Base-by-base conservation (phyloP, 1,140 invertebrate species). In the Hestina assimilis region DNA sequence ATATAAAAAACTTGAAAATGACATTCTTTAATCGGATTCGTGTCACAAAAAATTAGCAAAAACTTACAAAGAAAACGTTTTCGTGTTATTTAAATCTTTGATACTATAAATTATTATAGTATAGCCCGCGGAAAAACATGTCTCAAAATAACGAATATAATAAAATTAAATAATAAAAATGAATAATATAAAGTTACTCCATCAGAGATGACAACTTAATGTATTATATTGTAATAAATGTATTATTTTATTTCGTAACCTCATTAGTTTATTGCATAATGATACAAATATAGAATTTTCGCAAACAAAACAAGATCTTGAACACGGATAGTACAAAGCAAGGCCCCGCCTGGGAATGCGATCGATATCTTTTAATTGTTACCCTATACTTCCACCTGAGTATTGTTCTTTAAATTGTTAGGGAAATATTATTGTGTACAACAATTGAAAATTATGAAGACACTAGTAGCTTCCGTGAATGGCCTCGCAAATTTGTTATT, bases 321-420 rank as follows among this genome's bases (percentile, higher is more conserved):
- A 41, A 33, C 38, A 50, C 33, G 5, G 48, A 40, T 58, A 57
- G 15, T 14, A 58, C 31, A 42, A 50, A 50, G 38, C 48, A 58
- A 58, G 50, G 47, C 35, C 35, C 38, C 43, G 12, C 42, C 23
- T 63, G 54, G 35, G 60, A 58, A 56, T 29, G 8, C 9, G 60
- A 63, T 63, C 35, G 28, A 15, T 54, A 63, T 63, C 60, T 24
- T 42, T 41, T 56, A 63, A 63, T 63, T 60, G 58, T 60, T 47
- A 42, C 45, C 29, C 14, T 53, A 29, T 52, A 40, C 45, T 24
- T 17, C 28, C 54, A 38, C 21, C n/a, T 35, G 15, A 46, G 40
- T 57, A 63, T 63, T 63, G 60, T 63, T 58, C 38, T 50, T 11
- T 23, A 43, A 43, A 42, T 24, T 20, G 24, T 42, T 19, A 26